A percentile compares a stretch with the other conserved stretches of the same genome.
phyloP scores from a whole-genome alignment of 2,888 invertebrate genomes.

The Temnothorax ravouxi region DNA sequence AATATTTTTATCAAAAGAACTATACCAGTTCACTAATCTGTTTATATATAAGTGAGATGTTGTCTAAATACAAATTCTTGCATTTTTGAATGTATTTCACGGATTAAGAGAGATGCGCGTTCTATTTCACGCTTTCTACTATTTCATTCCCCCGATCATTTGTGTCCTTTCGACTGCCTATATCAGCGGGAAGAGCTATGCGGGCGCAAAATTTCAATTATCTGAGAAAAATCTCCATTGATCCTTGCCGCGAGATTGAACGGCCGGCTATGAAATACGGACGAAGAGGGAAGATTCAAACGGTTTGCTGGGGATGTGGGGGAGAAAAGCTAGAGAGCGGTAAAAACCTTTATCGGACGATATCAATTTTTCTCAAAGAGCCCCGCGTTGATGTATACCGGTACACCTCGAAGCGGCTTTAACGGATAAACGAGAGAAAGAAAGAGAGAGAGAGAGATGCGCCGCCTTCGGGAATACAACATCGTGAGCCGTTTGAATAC shows the following conservation, averaged over 20 bases:
- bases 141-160: conserved; percentile 23
- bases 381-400: conserved; percentile 5
- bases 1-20: not conserved
- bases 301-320: conserved; percentile 41
- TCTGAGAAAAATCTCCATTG: conserved; percentile 55
- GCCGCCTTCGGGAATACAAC: conserved; percentile 42
- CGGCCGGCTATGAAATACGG: conserved; percentile 53
- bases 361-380: conserved; percentile 57
- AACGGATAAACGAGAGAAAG: conserved; percentile 29
- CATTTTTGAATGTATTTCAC: not conserved
- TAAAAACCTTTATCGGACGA: conserved; percentile 48
- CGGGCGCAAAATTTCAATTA: conserved; percentile 49
- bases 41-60: not conserved
- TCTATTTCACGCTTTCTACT: conserved; percentile 39
- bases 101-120: conserved; percentile 39
- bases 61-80: no score
- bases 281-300: conserved; percentile 57
- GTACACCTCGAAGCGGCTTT: conserved; percentile 27
- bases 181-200: conserved; percentile 36
- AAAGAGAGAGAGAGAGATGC: not conserved
- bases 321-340: conserved; percentile 15
- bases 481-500: conserved; percentile 10
- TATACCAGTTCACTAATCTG: not conserved
- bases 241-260: conserved; percentile 51
- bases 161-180: conserved; percentile 34